These are phyloP conservation scores for Oscheius sp. DNA, from an alignment of 2,888 invertebrate genomes.

Conservation along the genomic window DNA sequence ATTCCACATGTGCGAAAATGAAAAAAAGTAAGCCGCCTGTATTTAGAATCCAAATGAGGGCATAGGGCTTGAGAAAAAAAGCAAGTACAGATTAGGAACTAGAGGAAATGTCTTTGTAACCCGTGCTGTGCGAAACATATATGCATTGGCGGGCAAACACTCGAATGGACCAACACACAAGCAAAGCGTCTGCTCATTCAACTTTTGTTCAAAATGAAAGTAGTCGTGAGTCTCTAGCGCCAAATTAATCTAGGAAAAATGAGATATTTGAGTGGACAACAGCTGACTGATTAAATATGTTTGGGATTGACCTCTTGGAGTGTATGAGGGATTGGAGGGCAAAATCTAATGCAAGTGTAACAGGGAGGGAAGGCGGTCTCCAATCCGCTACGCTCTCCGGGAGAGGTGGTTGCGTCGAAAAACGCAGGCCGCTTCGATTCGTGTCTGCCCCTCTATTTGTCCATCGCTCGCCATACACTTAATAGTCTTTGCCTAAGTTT, in stretches of 20 bases:
- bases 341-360: constrained; percentile 16
- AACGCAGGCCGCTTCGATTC: constrained; percentile 19
- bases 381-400: constrained; percentile 14
- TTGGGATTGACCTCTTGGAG: not conserved
- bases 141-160: constrained; percentile 26
- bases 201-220: not conserved
- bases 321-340: not conserved
- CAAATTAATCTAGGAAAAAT: not conserved
- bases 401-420: constrained; percentile 17
- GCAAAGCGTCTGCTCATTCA: constrained; percentile 4
- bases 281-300: not conserved
- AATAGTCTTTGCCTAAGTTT: constrained; percentile 15
- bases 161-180: constrained; percentile 24
- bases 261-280: not conserved
- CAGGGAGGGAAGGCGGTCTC: constrained; percentile 6
- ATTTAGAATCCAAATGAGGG: not conserved
- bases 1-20: not conserved
- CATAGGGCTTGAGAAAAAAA: not conserved
- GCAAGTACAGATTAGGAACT: constrained; percentile 16
- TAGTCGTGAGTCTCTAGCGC: not conserved
- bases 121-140: constrained; percentile 22
- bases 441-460: constrained; percentile 26
- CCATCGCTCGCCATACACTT: constrained; percentile 22
- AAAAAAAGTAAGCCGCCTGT: not conserved
- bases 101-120: constrained; percentile 16